Conservation (phyloP, 2,797 vertebrate species). For the Myoxocephalus aenaeus region DNA sequence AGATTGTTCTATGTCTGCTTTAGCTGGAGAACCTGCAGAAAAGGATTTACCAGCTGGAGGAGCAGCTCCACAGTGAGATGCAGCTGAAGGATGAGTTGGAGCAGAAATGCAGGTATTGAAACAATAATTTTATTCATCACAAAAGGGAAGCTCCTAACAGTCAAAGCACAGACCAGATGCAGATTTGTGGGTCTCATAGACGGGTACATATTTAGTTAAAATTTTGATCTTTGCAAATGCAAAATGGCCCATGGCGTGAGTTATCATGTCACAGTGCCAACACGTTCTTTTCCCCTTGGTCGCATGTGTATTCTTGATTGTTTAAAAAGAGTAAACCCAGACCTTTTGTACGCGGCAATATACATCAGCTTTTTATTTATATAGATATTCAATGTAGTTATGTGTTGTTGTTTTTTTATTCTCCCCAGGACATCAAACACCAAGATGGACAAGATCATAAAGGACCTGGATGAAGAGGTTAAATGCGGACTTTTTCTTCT, state of each 20-base stretch:
- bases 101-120: conserved; percentile 94
- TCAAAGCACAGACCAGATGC: conserved; percentile 18
- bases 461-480: conserved; percentile 99
- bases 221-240: neutral
- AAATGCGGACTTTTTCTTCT: neutral
- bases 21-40: conserved; percentile 98
- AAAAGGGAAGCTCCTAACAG: neutral
- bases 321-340: conserved; percentile 5
- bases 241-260: neutral
- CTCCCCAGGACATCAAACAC: conserved; percentile 89
- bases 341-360: conserved; percentile 2
- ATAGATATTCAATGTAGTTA: neutral
- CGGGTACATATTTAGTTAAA: neutral
- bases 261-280: neutral
- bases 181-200: neutral
- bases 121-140: neutral
- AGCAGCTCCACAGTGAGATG: conserved; percentile 97
- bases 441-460: conserved; percentile 97
- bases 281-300: neutral
- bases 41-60: conserved; percentile 95
- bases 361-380: neutral
- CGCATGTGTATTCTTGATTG: neutral
- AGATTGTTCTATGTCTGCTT: conserved; percentile 23
- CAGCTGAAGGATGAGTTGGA: conserved; percentile 98
- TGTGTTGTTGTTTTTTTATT: conserved; percentile 21